phyloP scores from a whole-genome alignment of 2,113 vertebrate genomes.

The Ceuthmochares aereus region DNA sequence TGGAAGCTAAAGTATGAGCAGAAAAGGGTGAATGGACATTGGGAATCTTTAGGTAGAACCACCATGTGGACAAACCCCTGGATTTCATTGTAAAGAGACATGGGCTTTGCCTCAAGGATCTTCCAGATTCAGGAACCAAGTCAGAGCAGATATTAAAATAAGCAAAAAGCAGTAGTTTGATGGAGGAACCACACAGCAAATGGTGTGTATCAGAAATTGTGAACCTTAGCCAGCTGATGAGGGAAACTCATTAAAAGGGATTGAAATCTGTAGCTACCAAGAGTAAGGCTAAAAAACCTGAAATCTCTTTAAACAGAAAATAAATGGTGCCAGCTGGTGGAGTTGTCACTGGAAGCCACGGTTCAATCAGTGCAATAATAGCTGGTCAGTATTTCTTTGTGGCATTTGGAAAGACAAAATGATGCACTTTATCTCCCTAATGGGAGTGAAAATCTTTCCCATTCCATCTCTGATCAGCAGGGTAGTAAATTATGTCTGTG shows the following conservation, averaged over 20 bases:
- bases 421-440: not conserved
- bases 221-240: not conserved
- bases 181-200: not conserved
- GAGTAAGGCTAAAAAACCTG: not conserved
- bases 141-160: not conserved
- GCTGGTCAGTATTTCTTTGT: not conserved
- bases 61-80: fast-evolving
- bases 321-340: not conserved
- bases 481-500: not conserved
- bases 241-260: not conserved
- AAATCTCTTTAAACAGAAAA: not conserved
- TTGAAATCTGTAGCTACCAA: not conserved
- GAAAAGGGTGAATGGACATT: fast-evolving
- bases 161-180: not conserved
- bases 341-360: not conserved
- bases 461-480: not conserved
- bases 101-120: not conserved
- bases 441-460: not conserved
- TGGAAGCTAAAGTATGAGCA: not conserved
- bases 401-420: not conserved
- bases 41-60: not conserved
- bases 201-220: not conserved
- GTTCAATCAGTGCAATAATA: not conserved
- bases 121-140: not conserved
- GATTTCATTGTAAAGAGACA: not conserved